Conservation (phyloP, 2,113 vertebrate species). For the Lampris megalopsis region DNA sequence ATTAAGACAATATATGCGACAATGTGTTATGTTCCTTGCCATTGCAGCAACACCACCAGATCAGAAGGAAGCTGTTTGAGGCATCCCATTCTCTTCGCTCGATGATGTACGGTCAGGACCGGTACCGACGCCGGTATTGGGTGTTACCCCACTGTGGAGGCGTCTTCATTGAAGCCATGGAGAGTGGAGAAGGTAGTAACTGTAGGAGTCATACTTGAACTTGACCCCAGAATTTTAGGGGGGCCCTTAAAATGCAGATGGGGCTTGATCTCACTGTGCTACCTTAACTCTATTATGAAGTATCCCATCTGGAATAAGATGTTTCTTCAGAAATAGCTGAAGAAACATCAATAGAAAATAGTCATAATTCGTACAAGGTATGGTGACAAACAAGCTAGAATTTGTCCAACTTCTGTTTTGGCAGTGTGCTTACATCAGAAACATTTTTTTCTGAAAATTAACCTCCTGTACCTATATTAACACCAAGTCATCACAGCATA, state of each 20-base stretch:
- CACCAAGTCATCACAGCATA: too few relatives aligned
- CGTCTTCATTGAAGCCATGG: constrained; percentile 96
- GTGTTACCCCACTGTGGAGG: constrained; percentile 97
- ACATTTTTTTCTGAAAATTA: too few relatives aligned
- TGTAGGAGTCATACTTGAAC: background rate
- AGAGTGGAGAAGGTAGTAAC: constrained; percentile 94
- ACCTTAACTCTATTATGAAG: background rate
- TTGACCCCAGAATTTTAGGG: background rate
- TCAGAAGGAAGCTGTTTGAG: constrained; percentile 95
- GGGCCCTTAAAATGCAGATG: background rate
- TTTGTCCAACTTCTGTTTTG: too few relatives aligned
- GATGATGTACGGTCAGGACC: constrained; percentile 97
- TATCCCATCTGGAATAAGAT: too few relatives aligned
- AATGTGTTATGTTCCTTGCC: constrained; percentile 17
- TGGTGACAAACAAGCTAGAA: too few relatives aligned
- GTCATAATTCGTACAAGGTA: too few relatives aligned
- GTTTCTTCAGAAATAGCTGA: too few relatives aligned
- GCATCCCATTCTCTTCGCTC: constrained; percentile 95
- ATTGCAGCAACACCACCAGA: constrained; percentile 96
- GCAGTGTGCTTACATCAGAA: too few relatives aligned
- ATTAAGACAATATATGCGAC: constrained; percentile 17
- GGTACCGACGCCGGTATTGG: constrained; percentile 96
- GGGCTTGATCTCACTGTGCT: background rate
- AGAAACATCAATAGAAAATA: too few relatives aligned
- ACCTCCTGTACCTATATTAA: too few relatives aligned